Evolutionary conservation across 2,113 vertebrate species (phyloP).

Genomic region (Tamias sibiricus): DNA sequence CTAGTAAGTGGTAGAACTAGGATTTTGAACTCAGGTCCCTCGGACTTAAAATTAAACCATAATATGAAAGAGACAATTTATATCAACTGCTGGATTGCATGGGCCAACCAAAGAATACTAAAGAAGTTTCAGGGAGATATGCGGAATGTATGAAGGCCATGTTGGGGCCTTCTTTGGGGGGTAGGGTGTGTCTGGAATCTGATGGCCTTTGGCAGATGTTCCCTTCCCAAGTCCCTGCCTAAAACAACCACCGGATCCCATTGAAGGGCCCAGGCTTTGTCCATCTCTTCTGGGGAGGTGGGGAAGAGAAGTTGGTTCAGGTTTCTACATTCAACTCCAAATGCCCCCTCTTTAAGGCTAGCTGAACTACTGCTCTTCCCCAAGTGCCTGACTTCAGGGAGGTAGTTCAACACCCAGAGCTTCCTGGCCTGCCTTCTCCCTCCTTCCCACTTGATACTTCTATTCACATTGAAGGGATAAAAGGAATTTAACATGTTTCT

Average conservation of each 20-base stretch:
- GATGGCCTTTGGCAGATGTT: neutral
- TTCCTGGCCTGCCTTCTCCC: neutral
- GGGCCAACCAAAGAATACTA: neutral
- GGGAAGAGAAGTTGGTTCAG: neutral
- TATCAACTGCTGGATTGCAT: neutral
- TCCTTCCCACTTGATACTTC: neutral
- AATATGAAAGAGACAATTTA: neutral
- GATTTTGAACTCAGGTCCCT: slow-evolving; percentile 24
- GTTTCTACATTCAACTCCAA: slow-evolving; percentile 7
- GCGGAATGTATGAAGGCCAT: neutral
- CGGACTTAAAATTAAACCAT: neutral
- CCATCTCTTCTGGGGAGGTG: neutral
- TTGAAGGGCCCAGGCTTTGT: neutral
- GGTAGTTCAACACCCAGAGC: neutral
- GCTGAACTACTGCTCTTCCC: neutral
- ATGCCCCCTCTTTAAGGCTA: neutral
- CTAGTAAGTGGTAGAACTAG: neutral
- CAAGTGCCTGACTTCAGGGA: neutral
- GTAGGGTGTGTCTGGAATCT: neutral
- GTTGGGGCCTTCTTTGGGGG: slow-evolving; percentile 20
- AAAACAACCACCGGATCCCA: neutral
- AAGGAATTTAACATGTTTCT: slow-evolving; percentile 64
- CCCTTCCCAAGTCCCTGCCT: neutral
- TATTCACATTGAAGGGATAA: neutral
- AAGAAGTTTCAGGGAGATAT: neutral